phyloP scores from a whole-genome alignment of 2,888 invertebrate genomes.

The Apamea crenata region DNA sequence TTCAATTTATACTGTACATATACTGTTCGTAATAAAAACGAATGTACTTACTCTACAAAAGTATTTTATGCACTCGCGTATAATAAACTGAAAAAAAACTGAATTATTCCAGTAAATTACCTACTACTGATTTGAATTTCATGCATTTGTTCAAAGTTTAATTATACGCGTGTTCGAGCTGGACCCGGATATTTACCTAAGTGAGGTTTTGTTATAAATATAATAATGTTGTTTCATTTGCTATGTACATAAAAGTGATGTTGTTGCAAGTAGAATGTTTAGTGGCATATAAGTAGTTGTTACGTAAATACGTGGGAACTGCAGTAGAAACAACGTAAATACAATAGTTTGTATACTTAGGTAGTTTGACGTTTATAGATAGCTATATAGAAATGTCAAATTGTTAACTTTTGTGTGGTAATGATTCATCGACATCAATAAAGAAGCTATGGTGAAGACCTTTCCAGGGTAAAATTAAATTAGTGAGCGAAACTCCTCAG shows the following conservation, averaged over 20 bases:
- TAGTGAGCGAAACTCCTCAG: no score
- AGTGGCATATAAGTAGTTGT: not conserved
- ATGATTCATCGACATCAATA: not conserved
- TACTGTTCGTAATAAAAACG: not conserved
- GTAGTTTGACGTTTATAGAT: not conserved
- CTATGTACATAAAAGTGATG: not conserved
- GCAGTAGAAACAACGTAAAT: not conserved
- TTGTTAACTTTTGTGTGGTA: not conserved
- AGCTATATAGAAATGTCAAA: not conserved
- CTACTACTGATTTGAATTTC: slow-evolving; percentile 11
- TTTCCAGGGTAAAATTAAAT: not conserved
- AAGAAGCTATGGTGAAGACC: no score
- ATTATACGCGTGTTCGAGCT: not conserved
- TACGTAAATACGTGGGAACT: slow-evolving; percentile 10
- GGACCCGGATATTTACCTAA: not conserved
- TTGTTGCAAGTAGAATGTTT: not conserved
- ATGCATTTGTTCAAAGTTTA: slow-evolving; percentile 23
- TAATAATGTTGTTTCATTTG: slow-evolving; percentile 10
- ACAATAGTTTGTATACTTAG: not conserved
- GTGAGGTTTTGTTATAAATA: not conserved
- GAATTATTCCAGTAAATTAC: slow-evolving; percentile 23
- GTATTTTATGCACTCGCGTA: not conserved
- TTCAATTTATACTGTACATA: no score
- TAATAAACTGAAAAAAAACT: not conserved
- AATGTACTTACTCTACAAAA: not conserved